These are phyloP conservation scores for Teleogryllus occipitalis DNA, from an alignment of 1,140 invertebrate genomes.

Conservation along the genomic window DNA sequence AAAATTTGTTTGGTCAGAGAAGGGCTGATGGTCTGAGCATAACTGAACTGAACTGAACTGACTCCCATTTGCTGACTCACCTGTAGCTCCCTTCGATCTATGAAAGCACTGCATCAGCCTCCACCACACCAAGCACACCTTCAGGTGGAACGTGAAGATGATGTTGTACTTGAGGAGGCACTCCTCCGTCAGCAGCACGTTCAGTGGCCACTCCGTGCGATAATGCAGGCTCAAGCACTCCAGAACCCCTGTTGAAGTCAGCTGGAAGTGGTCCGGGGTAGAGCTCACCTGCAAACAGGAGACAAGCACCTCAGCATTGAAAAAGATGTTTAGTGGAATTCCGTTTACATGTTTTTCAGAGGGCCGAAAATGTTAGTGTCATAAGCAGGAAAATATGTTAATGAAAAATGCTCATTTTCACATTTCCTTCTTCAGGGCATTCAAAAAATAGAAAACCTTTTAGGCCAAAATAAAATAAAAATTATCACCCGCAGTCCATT, in stretches of 20 bases:
- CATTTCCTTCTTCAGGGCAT: too few relatives aligned
- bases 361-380: too few relatives aligned
- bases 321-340: too few relatives aligned
- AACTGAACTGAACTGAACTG: too few relatives aligned
- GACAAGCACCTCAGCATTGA: neutral
- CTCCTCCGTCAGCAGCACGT: constrained; percentile 62
- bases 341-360: too few relatives aligned
- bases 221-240: constrained; percentile 59
- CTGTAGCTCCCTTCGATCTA: constrained; percentile 36
- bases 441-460: too few relatives aligned
- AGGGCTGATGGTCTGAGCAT: too few relatives aligned
- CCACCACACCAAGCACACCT: constrained; percentile 63
- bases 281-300: constrained; percentile 10
- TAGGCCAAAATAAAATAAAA: too few relatives aligned
- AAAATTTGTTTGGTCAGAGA: too few relatives aligned
- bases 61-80: neutral
- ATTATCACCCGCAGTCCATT: too few relatives aligned
- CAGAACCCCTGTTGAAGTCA: constrained; percentile 45
- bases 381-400: too few relatives aligned
- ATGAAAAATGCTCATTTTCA: too few relatives aligned
- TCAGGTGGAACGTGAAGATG: constrained; percentile 62
- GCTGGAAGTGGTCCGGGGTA: constrained; percentile 9
- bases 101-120: constrained; percentile 56
- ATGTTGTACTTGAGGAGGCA: constrained; percentile 43
- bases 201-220: constrained; percentile 62